A percentile compares a stretch with the other conserved stretches of the same genome.
phyloP scores from a whole-genome alignment of 2,797 vertebrate genomes.

The Lepus townsendii region DNA sequence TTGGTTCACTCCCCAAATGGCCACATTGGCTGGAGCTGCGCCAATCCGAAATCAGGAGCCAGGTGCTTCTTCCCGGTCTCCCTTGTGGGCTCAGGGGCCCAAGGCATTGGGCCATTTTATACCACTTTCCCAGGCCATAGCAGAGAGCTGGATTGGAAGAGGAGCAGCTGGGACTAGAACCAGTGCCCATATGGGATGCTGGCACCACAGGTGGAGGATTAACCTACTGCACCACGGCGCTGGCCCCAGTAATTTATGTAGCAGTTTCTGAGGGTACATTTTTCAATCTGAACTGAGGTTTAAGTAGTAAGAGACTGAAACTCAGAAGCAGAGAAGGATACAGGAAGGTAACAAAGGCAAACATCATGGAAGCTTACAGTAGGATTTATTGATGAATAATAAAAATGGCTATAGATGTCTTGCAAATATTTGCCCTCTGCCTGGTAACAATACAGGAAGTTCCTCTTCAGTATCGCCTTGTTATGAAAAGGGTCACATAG shows the following conservation, averaged over 20 bases:
- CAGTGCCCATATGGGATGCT: too few relatives aligned
- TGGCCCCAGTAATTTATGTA: not conserved
- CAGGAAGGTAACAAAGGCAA: not conserved
- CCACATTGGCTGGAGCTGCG: too few relatives aligned
- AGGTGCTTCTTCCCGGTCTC: too few relatives aligned
- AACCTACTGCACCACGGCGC: too few relatives aligned
- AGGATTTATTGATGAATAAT: slow-evolving; percentile 31
- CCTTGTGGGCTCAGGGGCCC: too few relatives aligned
- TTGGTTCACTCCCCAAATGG: too few relatives aligned
- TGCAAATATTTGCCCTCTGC: not conserved
- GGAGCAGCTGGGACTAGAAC: too few relatives aligned
- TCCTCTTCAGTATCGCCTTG: not conserved
- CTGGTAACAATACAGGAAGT: not conserved
- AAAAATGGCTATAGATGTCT: not conserved
- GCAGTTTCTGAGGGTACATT: not conserved
- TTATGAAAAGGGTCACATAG: not conserved
- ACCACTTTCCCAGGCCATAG: too few relatives aligned
- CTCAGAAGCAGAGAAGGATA: not conserved
- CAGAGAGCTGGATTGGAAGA: too few relatives aligned
- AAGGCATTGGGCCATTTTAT: too few relatives aligned
- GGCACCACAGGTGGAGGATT: too few relatives aligned
- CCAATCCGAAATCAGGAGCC: too few relatives aligned
- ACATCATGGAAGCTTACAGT: slow-evolving; percentile 27
- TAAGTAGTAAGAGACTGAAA: slow-evolving; percentile 27
- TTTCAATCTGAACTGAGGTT: slow-evolving; percentile 15